Evolutionary conservation across 2,888 invertebrate species (phyloP).

Genomic region (Chloroclysta siterata): DNA sequence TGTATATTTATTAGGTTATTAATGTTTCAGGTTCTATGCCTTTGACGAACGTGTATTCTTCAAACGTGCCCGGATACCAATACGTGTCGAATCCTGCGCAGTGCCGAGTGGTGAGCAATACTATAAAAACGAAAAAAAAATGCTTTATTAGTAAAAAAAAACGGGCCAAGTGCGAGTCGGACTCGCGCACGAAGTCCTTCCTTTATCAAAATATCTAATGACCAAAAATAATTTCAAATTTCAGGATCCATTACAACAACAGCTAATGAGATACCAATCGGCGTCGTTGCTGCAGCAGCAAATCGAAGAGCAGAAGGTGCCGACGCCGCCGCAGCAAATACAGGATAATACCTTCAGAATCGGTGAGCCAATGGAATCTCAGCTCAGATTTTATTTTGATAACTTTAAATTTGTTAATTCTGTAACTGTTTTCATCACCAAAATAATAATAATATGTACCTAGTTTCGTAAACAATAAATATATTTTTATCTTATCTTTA

Average conservation of each 20-base stretch:
- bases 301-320: conserved; percentile 61
- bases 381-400: too few relatives aligned
- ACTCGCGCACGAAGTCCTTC: too few relatives aligned
- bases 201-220: too few relatives aligned
- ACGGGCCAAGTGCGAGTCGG: too few relatives aligned
- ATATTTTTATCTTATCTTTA: too few relatives aligned
- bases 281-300: conserved; percentile 55
- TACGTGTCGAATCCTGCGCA: conserved; percentile 57
- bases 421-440: too few relatives aligned
- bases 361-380: conserved; percentile 49
- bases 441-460: too few relatives aligned
- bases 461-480: too few relatives aligned
- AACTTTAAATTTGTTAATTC: not conserved
- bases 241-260: conserved; percentile 53
- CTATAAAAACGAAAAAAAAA: too few relatives aligned
- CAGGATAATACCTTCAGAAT: conserved; percentile 72
- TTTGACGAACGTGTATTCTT: conserved; percentile 60
- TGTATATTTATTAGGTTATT: too few relatives aligned
- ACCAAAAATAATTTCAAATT: too few relatives aligned
- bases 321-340: conserved; percentile 52
- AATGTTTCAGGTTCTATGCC: conserved; percentile 63
- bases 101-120: conserved; percentile 63
- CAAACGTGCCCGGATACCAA: conserved; percentile 54
- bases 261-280: conserved; percentile 51
- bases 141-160: too few relatives aligned